Base-by-base conservation (phyloP, 2,113 vertebrate genomes). In the Osmerus eperlanus region DNA sequence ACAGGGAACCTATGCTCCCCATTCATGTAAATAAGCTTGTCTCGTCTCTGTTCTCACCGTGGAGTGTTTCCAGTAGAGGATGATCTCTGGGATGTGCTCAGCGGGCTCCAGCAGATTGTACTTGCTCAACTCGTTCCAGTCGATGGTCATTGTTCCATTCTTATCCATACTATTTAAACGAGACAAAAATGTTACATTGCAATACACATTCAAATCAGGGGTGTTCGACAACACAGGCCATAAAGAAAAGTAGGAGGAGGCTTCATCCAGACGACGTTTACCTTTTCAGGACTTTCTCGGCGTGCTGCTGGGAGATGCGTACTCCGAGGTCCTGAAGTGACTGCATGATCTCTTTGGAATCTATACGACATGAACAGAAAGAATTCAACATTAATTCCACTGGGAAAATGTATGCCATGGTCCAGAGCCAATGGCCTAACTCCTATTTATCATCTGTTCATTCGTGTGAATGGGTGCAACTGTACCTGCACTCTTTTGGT, bases 41-140 rank as follows among this genome's bases (percentile, higher is more conserved):
- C 8, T 28, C 3, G 2, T 59, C 28, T 9, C 4, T 36, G 1
- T 23, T 1, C 94, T 89, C 79, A 99, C 97, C 87, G 97, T 98
- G 58, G 97, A 99, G 85, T 95, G 97, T 84, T 99, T 99, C 97
- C 97, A 99, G 91, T 99, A 98, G 0, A 98, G 91, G 83, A 99
- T 98, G 91, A 99, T 99, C 91, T 98, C 97, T 0, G 96, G 97
- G 83, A 98, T 93, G 90, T 93, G 96, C 55, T 97, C 96, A 0
- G 92, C 92, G 0, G 95, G 93, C 63, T 97, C 95, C 80, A 93
- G 80, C 19, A 94, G 85, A 67, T 94, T 91, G 78, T 94, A 94
- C 78, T 95, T 95, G 71, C 96, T 89, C 97, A 97, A 99, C 72
- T 99, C 96, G 0, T 95, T 94, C 89, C 95, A 97, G 76, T 95